phyloP scores from a whole-genome alignment of 1,140 invertebrate genomes.

The Tribolium madens region DNA sequence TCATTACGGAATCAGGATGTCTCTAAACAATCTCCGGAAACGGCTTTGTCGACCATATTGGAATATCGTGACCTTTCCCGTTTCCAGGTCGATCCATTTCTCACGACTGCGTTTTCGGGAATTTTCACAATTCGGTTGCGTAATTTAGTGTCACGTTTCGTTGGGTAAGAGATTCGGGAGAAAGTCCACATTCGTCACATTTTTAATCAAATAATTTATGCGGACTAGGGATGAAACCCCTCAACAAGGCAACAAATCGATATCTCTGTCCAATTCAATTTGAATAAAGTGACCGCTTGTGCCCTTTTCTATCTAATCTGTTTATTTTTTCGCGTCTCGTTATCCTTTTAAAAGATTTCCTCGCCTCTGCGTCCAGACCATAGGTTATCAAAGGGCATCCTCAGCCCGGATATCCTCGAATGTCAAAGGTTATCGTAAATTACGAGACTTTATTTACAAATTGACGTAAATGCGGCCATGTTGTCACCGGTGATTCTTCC shows the following conservation, averaged over 20 bases:
- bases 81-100: constrained; percentile 35
- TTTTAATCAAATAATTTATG: too few species aligned
- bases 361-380: background rate
- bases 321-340: background rate
- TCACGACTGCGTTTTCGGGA: constrained; percentile 5
- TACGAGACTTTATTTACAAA: constrained; percentile 35
- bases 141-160: constrained; percentile 35
- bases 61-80: constrained; percentile 36
- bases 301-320: background rate
- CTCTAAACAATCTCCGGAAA: constrained; percentile 43
- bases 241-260: too few species aligned
- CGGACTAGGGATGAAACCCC: background rate
- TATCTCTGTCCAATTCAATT: too few species aligned
- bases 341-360: background rate
- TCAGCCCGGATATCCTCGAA: constrained; percentile 34
- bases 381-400: background rate
- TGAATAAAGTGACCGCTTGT: background rate
- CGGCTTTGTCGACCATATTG: constrained; percentile 4
- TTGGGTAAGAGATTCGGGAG: constrained; percentile 28
- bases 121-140: constrained; percentile 13
- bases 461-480: constrained; percentile 37
- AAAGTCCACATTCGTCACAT: background rate
- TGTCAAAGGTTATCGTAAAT: constrained; percentile 39
- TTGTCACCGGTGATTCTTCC: constrained; percentile 27
- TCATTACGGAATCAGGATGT: constrained; percentile 41